Evolutionary conservation across 2,113 vertebrate genomes (phyloP), one percentile per base, ranked within the genome.

Genomic region (Bostrychus sinensis): DNA sequence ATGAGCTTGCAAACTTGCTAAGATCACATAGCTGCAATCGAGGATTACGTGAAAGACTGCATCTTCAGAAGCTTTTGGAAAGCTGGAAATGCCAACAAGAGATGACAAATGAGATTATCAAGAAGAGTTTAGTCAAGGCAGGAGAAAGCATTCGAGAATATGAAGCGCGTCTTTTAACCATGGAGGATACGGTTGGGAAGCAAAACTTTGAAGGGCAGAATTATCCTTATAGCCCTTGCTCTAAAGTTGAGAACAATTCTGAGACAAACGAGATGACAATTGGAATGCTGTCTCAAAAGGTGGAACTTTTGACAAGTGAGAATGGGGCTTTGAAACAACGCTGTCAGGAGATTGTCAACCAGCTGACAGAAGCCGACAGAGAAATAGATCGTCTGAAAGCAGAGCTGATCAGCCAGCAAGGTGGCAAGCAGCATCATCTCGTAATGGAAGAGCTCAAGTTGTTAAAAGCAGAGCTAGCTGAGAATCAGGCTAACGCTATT

Each of bases 311-410:
- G 51, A 88, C 84, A 0, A 81, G 74, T 56, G 92, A 94, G 73
- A 94, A 94, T 0, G 62, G 77, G 16, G 89, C 89, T 9, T 30
- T 94, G 56, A 89, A 92, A 62, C 93, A 92, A 30, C 83, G 84
- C 4, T 92, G 87, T 59, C 93, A 94, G 66, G 92, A 94, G 66
- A 94, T 94, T 10, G 66, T 94, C 22, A 93, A 94, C 75, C 93
- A 94, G 73, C 84, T 94, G 70, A 92, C 89, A 1, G 93, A 93
- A 71, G 93, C 93, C 1, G 92, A 94, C 72, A 73, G 91, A 74
- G 93, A 94, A 80, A 93, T 93, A 70, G 91, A 94, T 65, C 56
- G 89, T 54, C 85, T 94, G 16, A 93, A 93, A 77, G 80, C 77
- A 3, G 91, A 93, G 64, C 80, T 93, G 45, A 74, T 81, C 38